Percentiles rank a stretch among this genome's conserved stretches.
Evolutionary conservation across 2,797 vertebrate species (phyloP).

Genomic region (Danio kyathit): DNA sequence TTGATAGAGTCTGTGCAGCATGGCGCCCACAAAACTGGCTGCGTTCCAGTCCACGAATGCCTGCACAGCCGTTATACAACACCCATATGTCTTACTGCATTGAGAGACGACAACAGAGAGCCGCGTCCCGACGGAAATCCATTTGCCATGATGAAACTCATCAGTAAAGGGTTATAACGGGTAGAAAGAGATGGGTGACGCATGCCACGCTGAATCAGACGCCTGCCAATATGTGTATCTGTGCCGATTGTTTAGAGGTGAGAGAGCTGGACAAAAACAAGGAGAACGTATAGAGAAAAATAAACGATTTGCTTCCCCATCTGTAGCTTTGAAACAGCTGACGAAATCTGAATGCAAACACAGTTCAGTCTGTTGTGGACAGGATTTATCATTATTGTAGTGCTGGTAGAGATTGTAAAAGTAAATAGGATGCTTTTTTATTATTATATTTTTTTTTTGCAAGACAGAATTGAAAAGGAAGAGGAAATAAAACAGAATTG

Average conservation of each 20-base stretch:
- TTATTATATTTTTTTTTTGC: not conserved
- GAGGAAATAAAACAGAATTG: not conserved
- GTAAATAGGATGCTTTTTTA: constrained; percentile 7
- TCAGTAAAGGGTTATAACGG: constrained; percentile 13
- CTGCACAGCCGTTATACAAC: constrained; percentile 4
- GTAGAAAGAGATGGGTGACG: constrained; percentile 17
- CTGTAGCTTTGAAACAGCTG: constrained; percentile 51
- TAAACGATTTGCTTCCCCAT: constrained; percentile 51
- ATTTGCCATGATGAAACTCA: constrained; percentile 27
- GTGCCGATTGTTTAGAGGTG: constrained; percentile 14
- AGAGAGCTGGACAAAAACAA: constrained; percentile 18
- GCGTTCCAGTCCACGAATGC: constrained; percentile 36
- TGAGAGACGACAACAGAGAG: constrained; percentile 12
- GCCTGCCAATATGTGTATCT: constrained; percentile 19
- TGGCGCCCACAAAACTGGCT: constrained; percentile 30
- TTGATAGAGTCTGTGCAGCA: constrained; percentile 38
- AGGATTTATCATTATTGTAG: constrained; percentile 52
- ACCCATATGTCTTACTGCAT: constrained; percentile 30
- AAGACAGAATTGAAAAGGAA: constrained; percentile 31
- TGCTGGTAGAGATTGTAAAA: constrained; percentile 16
- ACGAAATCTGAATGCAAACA: constrained; percentile 54
- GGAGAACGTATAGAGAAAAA: constrained; percentile 35
- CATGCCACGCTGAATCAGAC: constrained; percentile 10
- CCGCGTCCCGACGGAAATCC: constrained; percentile 26
- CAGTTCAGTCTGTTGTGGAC: constrained; percentile 36